Evolutionary conservation across 2,113 vertebrate genomes (phyloP).

Genomic region (Coptodon rendalli): DNA sequence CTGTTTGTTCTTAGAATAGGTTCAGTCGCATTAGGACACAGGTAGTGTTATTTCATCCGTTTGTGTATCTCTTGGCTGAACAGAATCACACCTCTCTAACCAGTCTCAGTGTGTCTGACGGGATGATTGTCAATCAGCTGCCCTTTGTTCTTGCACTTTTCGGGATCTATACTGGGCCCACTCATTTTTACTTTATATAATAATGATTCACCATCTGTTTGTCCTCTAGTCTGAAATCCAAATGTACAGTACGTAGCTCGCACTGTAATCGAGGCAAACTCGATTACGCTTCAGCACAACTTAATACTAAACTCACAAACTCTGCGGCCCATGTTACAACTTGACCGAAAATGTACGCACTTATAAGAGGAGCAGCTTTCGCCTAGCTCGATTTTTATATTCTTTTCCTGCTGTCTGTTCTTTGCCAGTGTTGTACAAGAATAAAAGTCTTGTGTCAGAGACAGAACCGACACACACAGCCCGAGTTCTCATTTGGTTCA

Average conservation of each 20-base stretch:
- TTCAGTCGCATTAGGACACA: not conserved
- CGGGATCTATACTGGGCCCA: constrained; percentile 35
- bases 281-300: not conserved
- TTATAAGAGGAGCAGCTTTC: not conserved
- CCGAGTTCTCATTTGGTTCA: not conserved
- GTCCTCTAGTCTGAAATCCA: constrained; percentile 12
- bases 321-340: not conserved
- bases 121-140: constrained; percentile 22
- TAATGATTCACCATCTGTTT: constrained; percentile 43
- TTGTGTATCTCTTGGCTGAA: not conserved
- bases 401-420: not conserved
- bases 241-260: not conserved
- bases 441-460: not conserved
- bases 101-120: not conserved
- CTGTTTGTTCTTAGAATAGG: not conserved
- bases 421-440: not conserved
- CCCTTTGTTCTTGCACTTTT: constrained; percentile 23
- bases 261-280: not conserved
- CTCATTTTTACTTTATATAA: constrained; percentile 52
- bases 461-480: not conserved
- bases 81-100: not conserved
- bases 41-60: not conserved
- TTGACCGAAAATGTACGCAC: not conserved
- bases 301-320: not conserved
- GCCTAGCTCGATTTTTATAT: not conserved